Conservation (phyloP, 2,888 invertebrate species). For the Amphipoea lucens region DNA sequence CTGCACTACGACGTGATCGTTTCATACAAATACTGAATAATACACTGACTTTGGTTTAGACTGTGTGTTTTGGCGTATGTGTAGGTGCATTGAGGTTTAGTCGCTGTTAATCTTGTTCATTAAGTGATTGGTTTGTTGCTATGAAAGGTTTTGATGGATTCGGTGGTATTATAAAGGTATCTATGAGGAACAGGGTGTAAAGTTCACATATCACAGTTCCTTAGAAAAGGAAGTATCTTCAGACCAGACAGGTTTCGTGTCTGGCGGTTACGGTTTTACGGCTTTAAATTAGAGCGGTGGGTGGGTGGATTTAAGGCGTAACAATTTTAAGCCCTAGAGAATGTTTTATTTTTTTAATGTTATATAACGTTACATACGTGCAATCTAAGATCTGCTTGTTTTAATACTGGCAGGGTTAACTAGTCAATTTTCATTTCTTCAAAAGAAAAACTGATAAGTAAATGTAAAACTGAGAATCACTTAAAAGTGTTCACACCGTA, state of each 20-base stretch:
- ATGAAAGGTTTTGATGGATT: not conserved
- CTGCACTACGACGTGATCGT: conserved; percentile 55
- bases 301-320: too few species aligned
- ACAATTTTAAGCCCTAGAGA: not conserved
- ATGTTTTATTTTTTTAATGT: not conserved
- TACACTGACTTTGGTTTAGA: conserved; percentile 41
- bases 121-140: conserved; percentile 11
- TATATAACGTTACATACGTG: not conserved
- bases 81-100: conserved; percentile 7
- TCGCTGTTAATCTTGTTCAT: conserved; percentile 10
- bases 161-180: not conserved
- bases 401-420: not conserved
- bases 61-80: conserved; percentile 16
- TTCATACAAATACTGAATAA: conserved; percentile 59
- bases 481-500: not conserved
- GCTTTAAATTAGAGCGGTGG: not conserved
- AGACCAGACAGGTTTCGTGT: not conserved
- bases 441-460: not conserved
- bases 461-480: not conserved
- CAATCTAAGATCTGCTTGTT: not conserved
- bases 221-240: not conserved
- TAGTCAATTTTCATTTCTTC: not conserved
- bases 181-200: too few species aligned
- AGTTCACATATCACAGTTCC: not conserved
- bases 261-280: not conserved